phyloP scores from a whole-genome alignment of 1,140 invertebrate species.

The Apis mellifera region Amel_HAv3.1 CM009935.2:5381501-5382000 shows the following conservation, averaged over 20 bases:
- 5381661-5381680: slow-evolving; percentile 50
- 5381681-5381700: slow-evolving; percentile 49
- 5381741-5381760: slow-evolving; percentile 36
- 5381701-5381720: slow-evolving; percentile 54
- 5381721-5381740: slow-evolving; percentile 49
- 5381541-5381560: slow-evolving; percentile 23
- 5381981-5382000: not conserved
- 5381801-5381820: not conserved
- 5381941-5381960: slow-evolving; percentile 6
- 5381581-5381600: not conserved
- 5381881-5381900: slow-evolving; percentile 18
- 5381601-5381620: not conserved
- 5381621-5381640: not conserved
- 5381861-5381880: not conserved
- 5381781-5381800: not conserved
- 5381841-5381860: not conserved
- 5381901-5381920: not conserved
- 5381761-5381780: slow-evolving; percentile 13
- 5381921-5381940: not conserved
- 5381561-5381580: not conserved
- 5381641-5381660: not conserved
- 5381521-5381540: slow-evolving; percentile 66
- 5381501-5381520: slow-evolving; percentile 45
- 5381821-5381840: not conserved
- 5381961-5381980: not conserved